Conservation (phyloP, 1,140 invertebrate genomes). For the Eueides isabella region DNA sequence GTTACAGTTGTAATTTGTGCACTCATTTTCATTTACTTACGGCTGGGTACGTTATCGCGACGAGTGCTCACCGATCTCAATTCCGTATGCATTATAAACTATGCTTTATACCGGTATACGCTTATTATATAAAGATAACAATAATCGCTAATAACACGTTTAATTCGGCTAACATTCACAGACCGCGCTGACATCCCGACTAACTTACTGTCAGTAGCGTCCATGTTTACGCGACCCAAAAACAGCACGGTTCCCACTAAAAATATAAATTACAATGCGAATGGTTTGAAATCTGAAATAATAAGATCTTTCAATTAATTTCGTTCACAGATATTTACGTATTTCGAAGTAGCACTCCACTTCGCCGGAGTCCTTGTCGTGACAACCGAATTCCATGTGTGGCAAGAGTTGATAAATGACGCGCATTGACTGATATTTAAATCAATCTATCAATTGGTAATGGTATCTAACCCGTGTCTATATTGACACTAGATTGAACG, state of each 20-base stretch:
- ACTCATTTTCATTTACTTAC: conserved; percentile 67
- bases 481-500: conserved; percentile 69
- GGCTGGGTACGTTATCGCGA: conserved; percentile 72
- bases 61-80: conserved; percentile 66
- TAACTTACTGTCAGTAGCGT: conserved; percentile 74
- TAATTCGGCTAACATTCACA: conserved; percentile 65
- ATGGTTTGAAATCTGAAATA: conserved; percentile 62
- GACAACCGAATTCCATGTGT: conserved; percentile 80
- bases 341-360: conserved; percentile 82
- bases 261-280: conserved; percentile 80
- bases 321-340: conserved; percentile 78
- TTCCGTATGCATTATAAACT: conserved; percentile 65
- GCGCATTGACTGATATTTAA: conserved; percentile 58
- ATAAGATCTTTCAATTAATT: conserved; percentile 57
- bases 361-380: conserved; percentile 80
- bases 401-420: conserved; percentile 43
- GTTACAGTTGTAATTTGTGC: conserved; percentile 16
- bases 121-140: conserved; percentile 26
- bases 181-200: conserved; percentile 67
- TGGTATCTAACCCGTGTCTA: conserved; percentile 70
- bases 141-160: conserved; percentile 60
- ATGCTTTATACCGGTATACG: conserved; percentile 4
- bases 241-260: conserved; percentile 77
- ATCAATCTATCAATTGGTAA: conserved; percentile 54
- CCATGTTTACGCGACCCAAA: conserved; percentile 79